These are phyloP conservation scores for Patiria miniata DNA, from an alignment of 35 echinoderm and acorn worm species.

Conservation along the genomic window DNA sequence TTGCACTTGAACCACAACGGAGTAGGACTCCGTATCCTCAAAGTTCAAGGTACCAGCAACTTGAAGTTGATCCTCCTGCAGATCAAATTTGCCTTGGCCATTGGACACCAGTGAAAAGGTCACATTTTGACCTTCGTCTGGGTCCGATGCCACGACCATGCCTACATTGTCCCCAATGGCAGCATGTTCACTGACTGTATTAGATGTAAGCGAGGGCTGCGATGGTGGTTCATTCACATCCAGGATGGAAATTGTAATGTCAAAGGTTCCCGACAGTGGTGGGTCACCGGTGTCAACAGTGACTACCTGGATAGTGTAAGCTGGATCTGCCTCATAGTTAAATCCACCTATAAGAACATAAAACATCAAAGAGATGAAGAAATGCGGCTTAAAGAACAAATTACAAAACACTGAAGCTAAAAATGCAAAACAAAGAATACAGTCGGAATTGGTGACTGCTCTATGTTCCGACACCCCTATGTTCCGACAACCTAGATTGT, in stretches of 20 bases:
- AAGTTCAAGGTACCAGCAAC: slow-evolving; percentile 33
- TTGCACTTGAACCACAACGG: slow-evolving; percentile 11
- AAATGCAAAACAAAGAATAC: background rate
- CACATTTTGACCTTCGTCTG: slow-evolving; percentile 13
- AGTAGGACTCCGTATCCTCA: background rate
- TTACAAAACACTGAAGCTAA: background rate
- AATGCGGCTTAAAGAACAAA: background rate
- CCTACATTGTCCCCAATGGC: background rate
- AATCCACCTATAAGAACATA: slow-evolving; percentile 22
- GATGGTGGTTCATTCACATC: slow-evolving; percentile 56
- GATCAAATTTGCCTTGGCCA: slow-evolving; percentile 15
- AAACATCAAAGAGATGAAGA: background rate
- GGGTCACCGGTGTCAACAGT: slow-evolving; percentile 46
- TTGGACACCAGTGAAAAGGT: slow-evolving; percentile 43
- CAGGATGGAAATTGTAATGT: background rate
- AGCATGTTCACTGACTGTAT: slow-evolving; percentile 38
- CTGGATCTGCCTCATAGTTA: slow-evolving; percentile 24
- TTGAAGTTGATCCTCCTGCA: slow-evolving; percentile 12
- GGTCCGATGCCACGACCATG: slow-evolving; percentile 11
- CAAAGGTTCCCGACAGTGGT: slow-evolving; percentile 23
- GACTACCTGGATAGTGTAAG: slow-evolving; percentile 26
- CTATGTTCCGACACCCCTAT: no score
- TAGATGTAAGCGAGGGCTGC: slow-evolving; percentile 3
- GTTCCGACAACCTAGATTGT: no score
- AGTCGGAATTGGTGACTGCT: background rate